Evolutionary conservation across 2,888 invertebrate genomes (phyloP).

Genomic region (Chrysomela aeneicollis): DNA sequence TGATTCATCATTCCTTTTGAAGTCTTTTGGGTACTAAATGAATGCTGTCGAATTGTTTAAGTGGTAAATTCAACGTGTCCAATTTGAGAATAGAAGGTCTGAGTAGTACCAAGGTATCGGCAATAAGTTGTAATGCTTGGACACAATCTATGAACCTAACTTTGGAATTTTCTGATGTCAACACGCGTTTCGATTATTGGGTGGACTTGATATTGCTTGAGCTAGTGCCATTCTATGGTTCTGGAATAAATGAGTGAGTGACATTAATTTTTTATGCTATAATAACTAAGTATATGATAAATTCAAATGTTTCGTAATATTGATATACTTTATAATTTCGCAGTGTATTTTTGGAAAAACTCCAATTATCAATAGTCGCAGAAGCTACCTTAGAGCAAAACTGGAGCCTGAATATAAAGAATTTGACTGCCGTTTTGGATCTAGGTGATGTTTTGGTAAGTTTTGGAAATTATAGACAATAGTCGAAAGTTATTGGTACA

Average conservation of each 20-base stretch:
- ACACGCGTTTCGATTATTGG: constrained; percentile 34
- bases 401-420: constrained; percentile 17
- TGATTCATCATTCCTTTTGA: too few relatives aligned
- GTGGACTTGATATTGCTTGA: constrained; percentile 27
- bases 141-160: constrained; percentile 35
- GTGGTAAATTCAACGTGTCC: constrained; percentile 36
- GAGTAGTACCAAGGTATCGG: constrained; percentile 31
- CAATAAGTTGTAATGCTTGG: constrained; percentile 28
- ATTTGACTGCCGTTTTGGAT: constrained; percentile 18
- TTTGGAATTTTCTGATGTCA: constrained; percentile 35
- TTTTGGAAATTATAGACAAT: too few relatives aligned
- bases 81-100: constrained; percentile 36
- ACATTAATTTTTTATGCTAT: constrained; percentile 23
- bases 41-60: too few relatives aligned
- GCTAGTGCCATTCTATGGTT: constrained; percentile 35
- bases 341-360: constrained; percentile 23
- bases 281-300: too few relatives aligned
- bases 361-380: constrained; percentile 21
- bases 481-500: too few relatives aligned
- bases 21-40: neutral
- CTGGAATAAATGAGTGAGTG: constrained; percentile 37
- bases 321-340: too few relatives aligned
- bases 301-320: too few relatives aligned
- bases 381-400: constrained; percentile 16
- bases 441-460: constrained; percentile 31